Evolutionary conservation across 2,888 invertebrate genomes (phyloP).

Genomic region (Cryptus viduatorius): DNA sequence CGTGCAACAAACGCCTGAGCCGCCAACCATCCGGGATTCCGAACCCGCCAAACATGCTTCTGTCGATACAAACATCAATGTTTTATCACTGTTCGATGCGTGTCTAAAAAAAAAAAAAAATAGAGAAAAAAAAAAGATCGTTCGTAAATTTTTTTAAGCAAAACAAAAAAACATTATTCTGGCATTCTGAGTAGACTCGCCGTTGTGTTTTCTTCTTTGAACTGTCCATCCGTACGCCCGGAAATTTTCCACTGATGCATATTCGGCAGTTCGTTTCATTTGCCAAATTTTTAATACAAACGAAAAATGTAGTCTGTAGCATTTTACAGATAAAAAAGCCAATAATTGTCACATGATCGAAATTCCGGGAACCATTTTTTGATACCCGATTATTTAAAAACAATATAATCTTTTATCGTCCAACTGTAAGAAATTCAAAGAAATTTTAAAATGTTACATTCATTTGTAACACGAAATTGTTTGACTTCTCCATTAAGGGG

Average conservation of each 20-base stretch:
- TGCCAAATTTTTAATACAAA: background rate
- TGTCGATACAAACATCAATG: conserved; percentile 7
- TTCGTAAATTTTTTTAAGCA: no score
- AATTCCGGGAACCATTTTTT: no score
- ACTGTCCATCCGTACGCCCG: no score
- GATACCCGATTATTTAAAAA: no score
- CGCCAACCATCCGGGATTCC: conserved; percentile 17
- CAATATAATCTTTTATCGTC: no score
- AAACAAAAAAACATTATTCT: background rate
- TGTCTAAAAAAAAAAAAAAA: background rate
- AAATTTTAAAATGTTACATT: no score
- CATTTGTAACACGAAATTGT: no score
- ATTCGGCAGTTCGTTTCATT: background rate
- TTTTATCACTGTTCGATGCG: background rate
- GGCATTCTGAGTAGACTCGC: background rate
- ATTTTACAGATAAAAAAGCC: no score
- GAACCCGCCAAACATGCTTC: background rate
- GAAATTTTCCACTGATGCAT: background rate
- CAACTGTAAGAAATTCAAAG: no score
- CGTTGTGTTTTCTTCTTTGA: background rate
- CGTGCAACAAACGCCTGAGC: conserved; percentile 37
- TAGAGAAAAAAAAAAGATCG: background rate
- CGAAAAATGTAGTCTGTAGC: no score
- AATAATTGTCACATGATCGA: no score
- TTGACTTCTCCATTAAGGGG: no score